These are phyloP conservation scores for Mylabris phalerata DNA, from an alignment of 1,140 invertebrate species.

Conservation along the genomic window DNA sequence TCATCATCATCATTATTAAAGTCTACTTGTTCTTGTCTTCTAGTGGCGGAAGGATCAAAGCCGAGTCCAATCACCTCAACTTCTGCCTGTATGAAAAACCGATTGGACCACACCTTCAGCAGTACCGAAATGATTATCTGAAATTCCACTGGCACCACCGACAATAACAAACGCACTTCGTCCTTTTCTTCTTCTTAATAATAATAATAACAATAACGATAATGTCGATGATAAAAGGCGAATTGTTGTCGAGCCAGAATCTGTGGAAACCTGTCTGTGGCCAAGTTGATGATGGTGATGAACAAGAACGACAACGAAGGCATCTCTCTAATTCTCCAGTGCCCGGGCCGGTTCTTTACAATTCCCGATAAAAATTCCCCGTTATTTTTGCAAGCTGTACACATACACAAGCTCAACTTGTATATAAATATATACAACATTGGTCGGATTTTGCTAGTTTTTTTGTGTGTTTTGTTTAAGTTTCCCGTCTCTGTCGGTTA, in stretches of 20 bases:
- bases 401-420: constrained; percentile 1
- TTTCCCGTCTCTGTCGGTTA: constrained; percentile 36
- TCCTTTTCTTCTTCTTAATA: background rate
- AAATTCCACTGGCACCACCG: too few species aligned
- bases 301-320: constrained; percentile 1
- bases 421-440: background rate
- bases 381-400: constrained; percentile 38
- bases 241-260: too few species aligned
- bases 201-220: constrained; percentile 1
- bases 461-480: constrained; percentile 24
- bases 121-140: too few species aligned
- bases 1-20: too few species aligned
- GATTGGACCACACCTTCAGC: too few species aligned
- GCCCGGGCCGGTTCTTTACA: constrained; percentile 36
- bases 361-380: constrained; percentile 41
- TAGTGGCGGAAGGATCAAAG: too few species aligned
- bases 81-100: too few species aligned
- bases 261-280: too few species aligned
- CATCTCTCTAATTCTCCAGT: constrained; percentile 29
- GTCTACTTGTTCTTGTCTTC: too few species aligned
- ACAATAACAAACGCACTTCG: too few species aligned
- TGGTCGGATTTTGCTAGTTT: constrained; percentile 40
- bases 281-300: too few species aligned
- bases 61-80: too few species aligned
- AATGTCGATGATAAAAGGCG: background rate